Conservation (phyloP, 2,888 invertebrate species). For the Dichetophora obliterata region DNA sequence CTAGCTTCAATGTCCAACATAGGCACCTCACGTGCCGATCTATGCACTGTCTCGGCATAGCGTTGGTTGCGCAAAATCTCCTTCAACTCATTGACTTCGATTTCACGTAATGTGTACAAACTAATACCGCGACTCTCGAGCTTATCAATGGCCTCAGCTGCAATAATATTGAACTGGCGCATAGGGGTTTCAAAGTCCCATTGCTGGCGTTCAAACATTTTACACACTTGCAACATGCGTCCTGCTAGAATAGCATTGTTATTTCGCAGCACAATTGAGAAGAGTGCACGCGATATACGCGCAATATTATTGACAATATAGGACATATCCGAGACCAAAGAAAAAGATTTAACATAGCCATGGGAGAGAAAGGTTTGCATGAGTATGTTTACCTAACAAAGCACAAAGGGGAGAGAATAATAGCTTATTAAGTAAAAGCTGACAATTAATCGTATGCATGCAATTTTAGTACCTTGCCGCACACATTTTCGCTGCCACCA, state of each 20-base stretch:
- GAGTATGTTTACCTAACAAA: conserved; percentile 78
- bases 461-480: conserved; percentile 80
- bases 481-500: conserved; percentile 88
- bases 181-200: conserved; percentile 92
- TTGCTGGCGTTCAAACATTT: conserved; percentile 92
- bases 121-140: conserved; percentile 83
- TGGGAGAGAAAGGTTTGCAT: conserved; percentile 91
- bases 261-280: conserved; percentile 91
- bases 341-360: conserved; percentile 77
- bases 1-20: conserved; percentile 83
- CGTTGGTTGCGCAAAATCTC: conserved; percentile 79
- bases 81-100: conserved; percentile 90
- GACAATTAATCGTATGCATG: background rate
- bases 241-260: conserved; percentile 92
- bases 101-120: conserved; percentile 84
- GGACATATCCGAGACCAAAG: conserved; percentile 67
- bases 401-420: background rate
- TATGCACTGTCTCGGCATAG: conserved; percentile 82
- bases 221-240: conserved; percentile 86
- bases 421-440: background rate
- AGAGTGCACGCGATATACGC: conserved; percentile 90
- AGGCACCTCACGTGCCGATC: conserved; percentile 89
- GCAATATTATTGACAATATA: conserved; percentile 82
- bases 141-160: conserved; percentile 83
- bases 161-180: conserved; percentile 84